A percentile compares a stretch with the other conserved stretches of the same genome.
Evolutionary conservation across 2,113 vertebrate species (phyloP).

Genomic region (Varanus salvator): DNA sequence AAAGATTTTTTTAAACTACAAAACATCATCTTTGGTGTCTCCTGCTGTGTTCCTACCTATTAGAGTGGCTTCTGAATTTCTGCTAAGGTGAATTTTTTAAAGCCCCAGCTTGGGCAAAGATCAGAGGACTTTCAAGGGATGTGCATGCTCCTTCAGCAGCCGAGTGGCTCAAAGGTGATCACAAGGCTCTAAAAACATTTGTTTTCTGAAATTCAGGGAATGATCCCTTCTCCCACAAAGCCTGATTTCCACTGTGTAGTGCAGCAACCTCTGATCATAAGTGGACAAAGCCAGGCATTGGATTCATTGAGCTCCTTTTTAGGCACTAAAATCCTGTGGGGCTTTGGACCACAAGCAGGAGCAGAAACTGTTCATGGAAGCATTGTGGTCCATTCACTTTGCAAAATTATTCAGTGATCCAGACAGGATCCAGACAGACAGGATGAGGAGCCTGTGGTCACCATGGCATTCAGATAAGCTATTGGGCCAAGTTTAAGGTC

Average conservation of each 20-base stretch:
- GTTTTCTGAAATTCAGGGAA: background rate
- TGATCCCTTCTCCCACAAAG: background rate
- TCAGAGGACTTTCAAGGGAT: background rate
- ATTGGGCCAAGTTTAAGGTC: no score
- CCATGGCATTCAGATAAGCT: no score
- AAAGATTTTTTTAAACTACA: conserved; percentile 46
- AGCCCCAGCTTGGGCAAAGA: background rate
- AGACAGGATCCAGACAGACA: no score
- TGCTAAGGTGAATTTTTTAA: background rate
- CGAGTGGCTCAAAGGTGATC: background rate
- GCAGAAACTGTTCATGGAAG: no score
- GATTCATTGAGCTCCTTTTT: no score
- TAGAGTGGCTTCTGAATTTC: background rate
- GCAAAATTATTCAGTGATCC: background rate
- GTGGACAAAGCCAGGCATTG: background rate
- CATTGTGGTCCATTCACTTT: no score
- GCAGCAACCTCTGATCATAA: background rate
- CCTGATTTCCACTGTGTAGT: background rate
- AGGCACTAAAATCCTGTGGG: no score
- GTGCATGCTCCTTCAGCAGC: background rate
- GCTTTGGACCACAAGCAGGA: no score
- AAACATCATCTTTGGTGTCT: conserved; percentile 2
- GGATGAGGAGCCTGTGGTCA: no score
- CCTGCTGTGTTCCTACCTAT: background rate
- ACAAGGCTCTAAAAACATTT: background rate